These are phyloP conservation scores for Nibea coibor DNA, from an alignment of 2,113 vertebrate genomes.

Conservation along the genomic window DNA sequence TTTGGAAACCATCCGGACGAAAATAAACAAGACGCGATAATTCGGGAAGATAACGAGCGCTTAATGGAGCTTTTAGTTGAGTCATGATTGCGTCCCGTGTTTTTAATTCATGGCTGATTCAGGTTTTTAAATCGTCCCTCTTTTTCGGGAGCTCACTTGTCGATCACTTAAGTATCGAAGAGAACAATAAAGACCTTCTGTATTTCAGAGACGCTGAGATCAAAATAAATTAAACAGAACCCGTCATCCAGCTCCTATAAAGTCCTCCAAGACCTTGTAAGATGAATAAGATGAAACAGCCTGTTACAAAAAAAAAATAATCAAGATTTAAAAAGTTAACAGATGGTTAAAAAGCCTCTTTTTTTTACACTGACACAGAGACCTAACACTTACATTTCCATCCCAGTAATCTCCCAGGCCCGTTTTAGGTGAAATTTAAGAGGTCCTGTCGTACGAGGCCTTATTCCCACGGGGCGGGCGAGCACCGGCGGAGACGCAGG, in stretches of 20 bases:
- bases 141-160: constrained; percentile 14
- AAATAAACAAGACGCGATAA: not conserved
- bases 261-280: constrained; percentile 31
- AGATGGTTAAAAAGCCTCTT: constrained; percentile 27
- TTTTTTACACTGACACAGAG: constrained; percentile 14
- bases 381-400: constrained; percentile 25
- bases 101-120: constrained; percentile 12
- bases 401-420: constrained; percentile 10
- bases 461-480: constrained; percentile 22
- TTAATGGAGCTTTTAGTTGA: not conserved
- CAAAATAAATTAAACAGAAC: constrained; percentile 26
- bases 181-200: constrained; percentile 29
- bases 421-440: constrained; percentile 52
- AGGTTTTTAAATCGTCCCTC: not conserved
- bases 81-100: constrained; percentile 1
- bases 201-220: constrained; percentile 28
- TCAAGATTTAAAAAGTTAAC: constrained; percentile 40
- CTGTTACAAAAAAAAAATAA: constrained; percentile 3
- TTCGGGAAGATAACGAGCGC: not conserved
- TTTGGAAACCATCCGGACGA: constrained; percentile 14
- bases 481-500: constrained; percentile 60
- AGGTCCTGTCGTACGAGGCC: constrained; percentile 28
- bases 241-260: constrained; percentile 24
- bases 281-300: constrained; percentile 43
- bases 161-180: constrained; percentile 13